phyloP scores from a whole-genome alignment of 2,888 invertebrate genomes.

The Crepidodera aurea region DNA sequence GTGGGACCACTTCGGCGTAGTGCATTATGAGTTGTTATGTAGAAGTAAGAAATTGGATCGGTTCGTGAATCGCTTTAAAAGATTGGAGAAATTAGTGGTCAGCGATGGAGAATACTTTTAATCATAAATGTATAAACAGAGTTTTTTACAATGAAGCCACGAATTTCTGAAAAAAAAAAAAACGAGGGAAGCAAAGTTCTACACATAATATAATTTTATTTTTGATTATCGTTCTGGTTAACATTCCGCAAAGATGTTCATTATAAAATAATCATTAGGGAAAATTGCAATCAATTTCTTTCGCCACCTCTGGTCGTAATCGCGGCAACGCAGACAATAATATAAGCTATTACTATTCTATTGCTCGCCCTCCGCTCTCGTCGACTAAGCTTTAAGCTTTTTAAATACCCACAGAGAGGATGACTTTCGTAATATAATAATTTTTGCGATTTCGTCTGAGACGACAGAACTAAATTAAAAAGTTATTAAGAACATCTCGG shows the following conservation, averaged over 20 bases:
- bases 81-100: too few relatives aligned
- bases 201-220: too few relatives aligned
- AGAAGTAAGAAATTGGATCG: too few relatives aligned
- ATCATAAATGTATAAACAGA: too few relatives aligned
- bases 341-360: slow-evolving; percentile 61
- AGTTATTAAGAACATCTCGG: slow-evolving; percentile 44
- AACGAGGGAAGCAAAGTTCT: too few relatives aligned
- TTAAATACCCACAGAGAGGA: slow-evolving; percentile 55
- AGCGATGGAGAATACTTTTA: too few relatives aligned
- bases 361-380: slow-evolving; percentile 53
- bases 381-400: slow-evolving; percentile 56
- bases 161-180: too few relatives aligned
- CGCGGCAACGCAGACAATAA: slow-evolving; percentile 58
- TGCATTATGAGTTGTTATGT: too few relatives aligned
- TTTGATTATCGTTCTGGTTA: too few relatives aligned
- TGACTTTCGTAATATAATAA: slow-evolving; percentile 50
- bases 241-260: neutral
- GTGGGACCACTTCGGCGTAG: too few relatives aligned
- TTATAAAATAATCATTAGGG: slow-evolving; percentile 20
- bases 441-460: slow-evolving; percentile 55
- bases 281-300: slow-evolving; percentile 20
- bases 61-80: too few relatives aligned
- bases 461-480: slow-evolving; percentile 56
- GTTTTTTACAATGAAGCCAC: too few relatives aligned
- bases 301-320: slow-evolving; percentile 48